phyloP scores from a whole-genome alignment of 2,888 invertebrate species.

The Agriopis leucophaearia region DNA sequence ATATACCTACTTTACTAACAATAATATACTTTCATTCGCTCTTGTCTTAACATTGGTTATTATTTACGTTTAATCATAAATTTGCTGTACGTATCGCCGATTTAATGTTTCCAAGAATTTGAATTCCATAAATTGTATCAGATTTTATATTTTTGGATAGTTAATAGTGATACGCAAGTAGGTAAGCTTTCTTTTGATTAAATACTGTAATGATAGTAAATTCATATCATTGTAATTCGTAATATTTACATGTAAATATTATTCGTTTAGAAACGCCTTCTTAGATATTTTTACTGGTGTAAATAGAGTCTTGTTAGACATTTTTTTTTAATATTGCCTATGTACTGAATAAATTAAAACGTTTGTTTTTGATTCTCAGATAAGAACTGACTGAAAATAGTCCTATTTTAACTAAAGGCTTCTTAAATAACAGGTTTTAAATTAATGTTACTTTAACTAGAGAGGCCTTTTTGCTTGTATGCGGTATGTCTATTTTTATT shows the following conservation, averaged over 20 bases:
- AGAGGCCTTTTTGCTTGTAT: neutral
- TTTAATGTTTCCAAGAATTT: neutral
- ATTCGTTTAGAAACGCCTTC: slow-evolving; percentile 77
- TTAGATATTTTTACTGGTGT: slow-evolving; percentile 61
- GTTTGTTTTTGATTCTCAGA: neutral
- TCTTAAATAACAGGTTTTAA: neutral
- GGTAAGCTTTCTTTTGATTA: slow-evolving; percentile 5
- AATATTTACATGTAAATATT: slow-evolving; percentile 58
- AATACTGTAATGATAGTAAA: slow-evolving; percentile 6
- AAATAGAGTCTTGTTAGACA: slow-evolving; percentile 55
- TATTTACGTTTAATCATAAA: neutral
- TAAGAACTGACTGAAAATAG: slow-evolving; percentile 2
- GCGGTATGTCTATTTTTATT: neutral
- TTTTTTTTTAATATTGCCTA: neutral
- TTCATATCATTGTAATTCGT: slow-evolving; percentile 21
- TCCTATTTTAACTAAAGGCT: neutral
- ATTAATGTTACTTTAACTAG: neutral
- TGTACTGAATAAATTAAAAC: neutral
- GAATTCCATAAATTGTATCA: neutral
- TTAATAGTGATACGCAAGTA: neutral
- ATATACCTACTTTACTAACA: too few species aligned
- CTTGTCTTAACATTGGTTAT: neutral
- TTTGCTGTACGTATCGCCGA: too few species aligned
- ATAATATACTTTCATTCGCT: too few species aligned
- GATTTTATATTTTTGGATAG: slow-evolving; percentile 12